Base-by-base conservation (phyloP, 2,797 vertebrate genomes). In the Danio choprae region DNA sequence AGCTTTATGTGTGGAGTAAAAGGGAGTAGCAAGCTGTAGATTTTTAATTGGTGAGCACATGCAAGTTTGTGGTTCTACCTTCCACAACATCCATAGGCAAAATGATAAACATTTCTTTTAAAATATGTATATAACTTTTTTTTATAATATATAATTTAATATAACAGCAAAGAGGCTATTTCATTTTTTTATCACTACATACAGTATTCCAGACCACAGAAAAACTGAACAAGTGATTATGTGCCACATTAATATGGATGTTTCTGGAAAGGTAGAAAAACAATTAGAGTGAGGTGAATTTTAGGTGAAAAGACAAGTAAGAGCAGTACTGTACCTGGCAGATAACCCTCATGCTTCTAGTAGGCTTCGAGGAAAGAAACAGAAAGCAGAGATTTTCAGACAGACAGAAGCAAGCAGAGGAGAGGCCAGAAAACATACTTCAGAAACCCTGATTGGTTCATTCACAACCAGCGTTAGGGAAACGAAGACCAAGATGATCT, bases 311-410 rank as follows among this genome's bases (percentile, higher is more conserved):
- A 89, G 83, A 89, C 89, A 93, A 91, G 94, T 94, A 95, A 94
- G 87, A 94, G 93, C 92, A 92, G 89, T 95, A 94, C 92, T 95
- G 93, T 99, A 99, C 98, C 98, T 99, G 97, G 95, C 98, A 99
- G 92, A 99, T 97, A 94, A 99, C 98, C 95, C 96, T 97, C 98
- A 99, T 99, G 95, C 97, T 99, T 98, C 98, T 98, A 98, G 98
- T 97, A 94, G 98, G 98, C 98, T 99, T 99, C 94, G 93, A 94
- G 92, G 96, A 93, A 79, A 83, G 46, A 77, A 63, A 96, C 88
- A 97, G 93, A 97, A 95, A 96, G 96, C 94, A 97, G 92, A 96
- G 92, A 94, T 89, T 93, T 96, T 96, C 76, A 92, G 96, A 95
- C 93, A 96, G 93, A 95, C 89, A 95, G 93, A 94, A 95, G 90